phyloP scores from a whole-genome alignment of 2,113 vertebrate species.

The Chionis minor region DNA sequence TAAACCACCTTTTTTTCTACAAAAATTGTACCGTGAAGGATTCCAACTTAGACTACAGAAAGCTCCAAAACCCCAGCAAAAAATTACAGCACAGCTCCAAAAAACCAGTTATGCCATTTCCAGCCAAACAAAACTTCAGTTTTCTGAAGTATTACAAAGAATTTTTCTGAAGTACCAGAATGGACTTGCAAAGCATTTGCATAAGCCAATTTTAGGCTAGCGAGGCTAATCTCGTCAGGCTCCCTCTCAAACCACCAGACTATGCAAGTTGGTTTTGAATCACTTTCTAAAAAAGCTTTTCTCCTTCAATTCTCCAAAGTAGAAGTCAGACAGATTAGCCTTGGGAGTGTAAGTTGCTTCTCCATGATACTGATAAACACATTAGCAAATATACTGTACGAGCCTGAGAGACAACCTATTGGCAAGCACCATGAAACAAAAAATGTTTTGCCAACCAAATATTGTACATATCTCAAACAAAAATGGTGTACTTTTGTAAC shows the following conservation, averaged over 20 bases:
- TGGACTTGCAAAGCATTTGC: background rate
- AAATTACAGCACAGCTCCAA: background rate
- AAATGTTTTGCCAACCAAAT: background rate
- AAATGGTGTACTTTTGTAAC: background rate
- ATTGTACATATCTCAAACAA: background rate
- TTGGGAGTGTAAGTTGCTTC: background rate
- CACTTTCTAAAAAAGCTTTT: background rate
- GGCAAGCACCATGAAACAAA: background rate
- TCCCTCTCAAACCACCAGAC: background rate
- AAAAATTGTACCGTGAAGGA: background rate
- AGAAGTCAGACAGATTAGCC: background rate
- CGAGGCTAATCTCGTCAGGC: background rate
- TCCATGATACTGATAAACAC: background rate
- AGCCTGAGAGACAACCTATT: background rate
- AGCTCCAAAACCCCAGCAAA: background rate
- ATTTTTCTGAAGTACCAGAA: background rate
- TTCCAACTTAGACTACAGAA: background rate
- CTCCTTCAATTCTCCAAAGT: background rate
- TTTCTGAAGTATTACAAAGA: background rate
- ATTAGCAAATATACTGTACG: background rate
- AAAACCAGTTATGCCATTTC: background rate
- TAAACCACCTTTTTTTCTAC: background rate
- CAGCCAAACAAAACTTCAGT: background rate
- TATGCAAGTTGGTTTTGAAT: background rate
- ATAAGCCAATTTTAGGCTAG: slow-evolving; percentile 16